These are phyloP conservation scores for Mythimna pallens DNA, from an alignment of 2,888 invertebrate species.

Conservation along the genomic window DNA sequence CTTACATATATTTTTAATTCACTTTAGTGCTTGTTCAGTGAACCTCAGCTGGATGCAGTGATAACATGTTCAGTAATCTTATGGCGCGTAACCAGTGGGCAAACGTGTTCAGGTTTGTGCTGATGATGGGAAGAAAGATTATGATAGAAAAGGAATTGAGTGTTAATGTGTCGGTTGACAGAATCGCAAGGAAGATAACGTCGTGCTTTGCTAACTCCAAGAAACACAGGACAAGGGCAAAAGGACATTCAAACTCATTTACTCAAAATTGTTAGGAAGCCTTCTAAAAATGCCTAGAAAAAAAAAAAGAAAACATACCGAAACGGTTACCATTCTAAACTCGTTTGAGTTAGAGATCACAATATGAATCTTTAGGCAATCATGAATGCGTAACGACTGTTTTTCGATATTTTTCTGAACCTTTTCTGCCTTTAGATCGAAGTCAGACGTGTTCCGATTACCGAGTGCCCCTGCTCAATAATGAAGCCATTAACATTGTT, in stretches of 20 bases:
- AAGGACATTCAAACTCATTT: background rate
- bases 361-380: slow-evolving; percentile 1
- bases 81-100: no score
- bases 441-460: slow-evolving; percentile 38
- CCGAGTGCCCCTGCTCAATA: slow-evolving; percentile 31
- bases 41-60: no score
- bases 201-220: background rate
- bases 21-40: no score
- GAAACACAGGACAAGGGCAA: background rate
- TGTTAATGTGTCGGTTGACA: background rate
- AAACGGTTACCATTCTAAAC: background rate
- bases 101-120: background rate
- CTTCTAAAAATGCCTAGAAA: background rate
- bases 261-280: background rate
- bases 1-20: no score
- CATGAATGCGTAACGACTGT: background rate
- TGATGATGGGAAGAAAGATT: background rate
- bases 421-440: slow-evolving; percentile 15
- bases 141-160: background rate
- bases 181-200: background rate
- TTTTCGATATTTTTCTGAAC: slow-evolving; percentile 4
- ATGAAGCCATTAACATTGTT: slow-evolving; percentile 33
- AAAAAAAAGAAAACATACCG: background rate
- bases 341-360: background rate
- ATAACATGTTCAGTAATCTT: no score